Conservation (phyloP, 2,113 vertebrate genomes). For the Peromyscus maniculatus region DNA sequence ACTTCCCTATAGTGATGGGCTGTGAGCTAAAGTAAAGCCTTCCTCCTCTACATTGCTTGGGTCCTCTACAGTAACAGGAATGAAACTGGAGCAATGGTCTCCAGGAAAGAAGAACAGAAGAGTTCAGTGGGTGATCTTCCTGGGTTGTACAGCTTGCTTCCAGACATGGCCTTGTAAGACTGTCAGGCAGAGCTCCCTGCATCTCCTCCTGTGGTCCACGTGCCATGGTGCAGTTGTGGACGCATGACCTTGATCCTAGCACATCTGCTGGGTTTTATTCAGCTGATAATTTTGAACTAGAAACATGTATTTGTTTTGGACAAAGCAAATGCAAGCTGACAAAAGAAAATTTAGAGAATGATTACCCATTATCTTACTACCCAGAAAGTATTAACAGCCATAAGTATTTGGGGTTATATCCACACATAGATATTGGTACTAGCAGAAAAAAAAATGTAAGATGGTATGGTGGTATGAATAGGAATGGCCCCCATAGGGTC, state of each 20-base stretch:
- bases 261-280: neutral
- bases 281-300: neutral
- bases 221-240: neutral
- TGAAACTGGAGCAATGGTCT: neutral
- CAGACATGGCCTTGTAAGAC: neutral
- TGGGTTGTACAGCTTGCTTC: neutral
- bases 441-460: neutral
- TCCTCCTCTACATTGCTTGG: neutral
- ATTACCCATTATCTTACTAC: neutral
- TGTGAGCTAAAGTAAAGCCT: no score
- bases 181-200: neutral
- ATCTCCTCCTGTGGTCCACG: neutral
- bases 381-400: neutral
- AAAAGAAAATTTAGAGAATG: constrained; percentile 33
- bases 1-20: neutral
- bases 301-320: neutral
- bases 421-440: neutral
- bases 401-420: neutral
- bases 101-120: neutral
- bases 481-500: neutral
- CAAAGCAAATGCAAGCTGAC: neutral
- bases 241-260: neutral
- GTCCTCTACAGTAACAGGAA: neutral
- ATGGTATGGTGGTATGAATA: neutral
- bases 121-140: neutral